A percentile compares a stretch with the other conserved stretches of the same genome.
phyloP scores from a whole-genome alignment of 2,113 vertebrate species.

The Bombycilla garrulus region DNA sequence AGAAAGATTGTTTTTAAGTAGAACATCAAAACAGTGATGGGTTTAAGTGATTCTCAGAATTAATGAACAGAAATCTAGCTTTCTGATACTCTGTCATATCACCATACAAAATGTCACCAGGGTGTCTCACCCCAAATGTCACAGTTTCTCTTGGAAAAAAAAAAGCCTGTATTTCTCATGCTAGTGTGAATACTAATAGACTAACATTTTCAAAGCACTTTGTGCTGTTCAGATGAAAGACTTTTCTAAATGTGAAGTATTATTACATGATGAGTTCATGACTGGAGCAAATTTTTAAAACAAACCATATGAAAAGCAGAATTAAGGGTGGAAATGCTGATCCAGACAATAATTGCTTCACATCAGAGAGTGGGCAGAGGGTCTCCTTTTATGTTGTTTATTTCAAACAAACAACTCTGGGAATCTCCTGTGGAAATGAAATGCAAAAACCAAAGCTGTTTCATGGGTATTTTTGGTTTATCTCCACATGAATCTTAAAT shows the following conservation, averaged over 20 bases:
- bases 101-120: background rate
- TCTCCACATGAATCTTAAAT: constrained; percentile 48
- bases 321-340: constrained; percentile 37
- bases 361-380: constrained; percentile 4
- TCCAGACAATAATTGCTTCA: constrained; percentile 8
- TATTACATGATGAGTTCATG: constrained; percentile 4
- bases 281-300: constrained; percentile 53
- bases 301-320: constrained; percentile 49
- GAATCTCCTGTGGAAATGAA: constrained; percentile 46
- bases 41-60: background rate
- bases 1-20: background rate
- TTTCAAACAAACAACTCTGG: constrained; percentile 50
- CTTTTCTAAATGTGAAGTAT: background rate
- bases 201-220: constrained; percentile 10
- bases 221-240: constrained; percentile 31
- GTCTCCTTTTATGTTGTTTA: constrained; percentile 44
- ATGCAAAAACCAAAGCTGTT: constrained; percentile 30
- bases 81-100: background rate
- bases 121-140: background rate
- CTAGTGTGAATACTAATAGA: background rate
- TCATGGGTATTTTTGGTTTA: constrained; percentile 59
- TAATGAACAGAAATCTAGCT: background rate
- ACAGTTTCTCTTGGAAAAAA: background rate
- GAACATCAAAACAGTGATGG: background rate
- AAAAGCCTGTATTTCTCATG: background rate